These are phyloP conservation scores for Mastomys natalensis DNA, from an alignment of 2,113 vertebrate species.

Conservation along the genomic window DNA sequence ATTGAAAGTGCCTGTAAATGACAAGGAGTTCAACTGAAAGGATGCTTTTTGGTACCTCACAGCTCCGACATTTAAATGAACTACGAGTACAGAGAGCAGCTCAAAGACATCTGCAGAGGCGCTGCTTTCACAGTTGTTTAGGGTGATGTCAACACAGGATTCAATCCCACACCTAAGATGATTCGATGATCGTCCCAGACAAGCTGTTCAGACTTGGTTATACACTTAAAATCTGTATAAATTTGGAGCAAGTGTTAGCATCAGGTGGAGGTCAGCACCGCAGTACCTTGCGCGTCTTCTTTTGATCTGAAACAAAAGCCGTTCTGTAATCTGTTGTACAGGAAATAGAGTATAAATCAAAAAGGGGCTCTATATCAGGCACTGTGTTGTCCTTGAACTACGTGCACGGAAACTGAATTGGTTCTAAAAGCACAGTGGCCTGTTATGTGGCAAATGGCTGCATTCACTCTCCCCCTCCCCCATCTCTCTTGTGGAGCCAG, in stretches of 20 bases:
- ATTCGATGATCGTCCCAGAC: neutral
- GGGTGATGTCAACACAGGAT: neutral
- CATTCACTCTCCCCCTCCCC: neutral
- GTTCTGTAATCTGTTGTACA: conserved; percentile 37
- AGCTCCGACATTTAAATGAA: conserved; percentile 23
- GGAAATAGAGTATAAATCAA: conserved; percentile 62
- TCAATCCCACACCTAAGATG: neutral
- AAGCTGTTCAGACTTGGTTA: conserved; percentile 24
- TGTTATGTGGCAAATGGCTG: conserved; percentile 36
- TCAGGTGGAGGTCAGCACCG: neutral
- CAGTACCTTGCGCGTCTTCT: neutral
- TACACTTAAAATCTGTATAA: conserved; percentile 58
- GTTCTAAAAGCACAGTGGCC: conserved; percentile 31
- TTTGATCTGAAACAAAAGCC: conserved; percentile 59
- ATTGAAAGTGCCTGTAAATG: neutral
- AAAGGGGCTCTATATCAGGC: neutral
- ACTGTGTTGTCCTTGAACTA: conserved; percentile 49
- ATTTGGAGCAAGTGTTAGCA: conserved; percentile 56
- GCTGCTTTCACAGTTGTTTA: conserved; percentile 35
- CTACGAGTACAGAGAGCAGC: neutral
- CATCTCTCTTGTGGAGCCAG: neutral
- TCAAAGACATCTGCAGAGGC: conserved; percentile 6
- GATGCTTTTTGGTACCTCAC: neutral
- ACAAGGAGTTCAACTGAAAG: neutral
- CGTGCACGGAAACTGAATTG: conserved; percentile 31